These are phyloP conservation scores for Oreonectes daqikongensis DNA, from an alignment of 2,797 vertebrate species.

Conservation along the genomic window DNA sequence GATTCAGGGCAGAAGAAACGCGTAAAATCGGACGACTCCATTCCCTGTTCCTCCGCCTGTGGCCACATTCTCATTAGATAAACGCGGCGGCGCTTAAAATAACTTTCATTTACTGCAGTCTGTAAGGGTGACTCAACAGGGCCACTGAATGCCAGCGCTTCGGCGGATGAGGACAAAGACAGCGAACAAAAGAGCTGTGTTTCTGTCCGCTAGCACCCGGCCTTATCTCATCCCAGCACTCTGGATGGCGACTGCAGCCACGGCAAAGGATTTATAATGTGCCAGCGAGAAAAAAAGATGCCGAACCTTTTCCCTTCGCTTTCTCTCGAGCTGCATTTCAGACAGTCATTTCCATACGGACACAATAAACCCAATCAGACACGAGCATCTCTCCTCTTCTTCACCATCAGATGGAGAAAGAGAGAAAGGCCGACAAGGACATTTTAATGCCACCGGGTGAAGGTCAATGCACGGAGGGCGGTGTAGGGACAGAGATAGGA, in stretches of 20 bases:
- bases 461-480: conserved; percentile 48
- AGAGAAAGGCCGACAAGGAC: conserved; percentile 29
- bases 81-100: conserved; percentile 53
- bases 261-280: conserved; percentile 80
- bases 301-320: conserved; percentile 55
- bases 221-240: conserved; percentile 81
- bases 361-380: conserved; percentile 63
- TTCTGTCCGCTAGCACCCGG: conserved; percentile 69
- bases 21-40: conserved; percentile 29
- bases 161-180: conserved; percentile 71
- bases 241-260: conserved; percentile 72
- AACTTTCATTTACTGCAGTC: conserved; percentile 55
- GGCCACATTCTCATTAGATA: conserved; percentile 60
- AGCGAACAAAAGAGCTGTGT: conserved; percentile 72
- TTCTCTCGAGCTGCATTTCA: conserved; percentile 40
- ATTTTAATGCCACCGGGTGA: conserved; percentile 49
- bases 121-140: conserved; percentile 65
- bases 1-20: conserved; percentile 20
- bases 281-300: conserved; percentile 68
- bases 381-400: conserved; percentile 61
- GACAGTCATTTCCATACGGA: conserved; percentile 62
- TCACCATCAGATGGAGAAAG: conserved; percentile 65
- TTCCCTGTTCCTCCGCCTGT: conserved; percentile 28
- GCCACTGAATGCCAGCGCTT: conserved; percentile 63
- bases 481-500: conserved; percentile 40